Evolutionary conservation across 2,797 vertebrate species (phyloP).

Genomic region (Adrianichthys oophorus): DNA sequence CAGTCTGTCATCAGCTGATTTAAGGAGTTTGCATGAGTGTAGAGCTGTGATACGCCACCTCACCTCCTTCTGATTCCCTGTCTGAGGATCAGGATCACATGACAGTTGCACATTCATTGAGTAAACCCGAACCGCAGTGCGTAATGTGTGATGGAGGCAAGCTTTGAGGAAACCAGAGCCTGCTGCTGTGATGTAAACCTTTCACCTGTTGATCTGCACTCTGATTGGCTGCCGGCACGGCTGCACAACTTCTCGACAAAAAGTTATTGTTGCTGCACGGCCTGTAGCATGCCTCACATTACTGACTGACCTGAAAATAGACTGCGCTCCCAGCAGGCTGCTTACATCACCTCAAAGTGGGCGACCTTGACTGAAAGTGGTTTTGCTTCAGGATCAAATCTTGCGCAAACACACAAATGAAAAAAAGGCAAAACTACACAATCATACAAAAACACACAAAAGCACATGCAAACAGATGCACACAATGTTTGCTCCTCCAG

Average conservation of each 20-base stretch:
- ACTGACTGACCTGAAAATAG: slow-evolving; percentile 25
- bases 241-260: not conserved
- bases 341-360: slow-evolving; percentile 11
- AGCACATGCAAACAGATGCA: not conserved
- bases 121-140: too few species aligned
- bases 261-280: slow-evolving; percentile 17
- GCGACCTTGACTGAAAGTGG: not conserved
- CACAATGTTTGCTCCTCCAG: not conserved
- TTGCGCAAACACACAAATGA: too few species aligned
- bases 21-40: slow-evolving; percentile 5
- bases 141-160: too few species aligned
- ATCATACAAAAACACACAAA: not conserved
- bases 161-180: too few species aligned
- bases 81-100: not conserved
- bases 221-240: slow-evolving; percentile 13
- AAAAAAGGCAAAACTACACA: too few species aligned
- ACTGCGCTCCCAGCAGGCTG: not conserved
- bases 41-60: slow-evolving; percentile 7
- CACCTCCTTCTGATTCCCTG: slow-evolving; percentile 10
- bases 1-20: slow-evolving; percentile 15
- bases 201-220: not conserved
- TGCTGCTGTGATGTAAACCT: too few species aligned
- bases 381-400: too few species aligned
- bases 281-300: slow-evolving; percentile 7
- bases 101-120: not conserved